Evolutionary conservation across 2,888 invertebrate genomes (phyloP), one percentile per base, ranked within the genome.

Genomic region (Drosophila macrospina): DNA sequence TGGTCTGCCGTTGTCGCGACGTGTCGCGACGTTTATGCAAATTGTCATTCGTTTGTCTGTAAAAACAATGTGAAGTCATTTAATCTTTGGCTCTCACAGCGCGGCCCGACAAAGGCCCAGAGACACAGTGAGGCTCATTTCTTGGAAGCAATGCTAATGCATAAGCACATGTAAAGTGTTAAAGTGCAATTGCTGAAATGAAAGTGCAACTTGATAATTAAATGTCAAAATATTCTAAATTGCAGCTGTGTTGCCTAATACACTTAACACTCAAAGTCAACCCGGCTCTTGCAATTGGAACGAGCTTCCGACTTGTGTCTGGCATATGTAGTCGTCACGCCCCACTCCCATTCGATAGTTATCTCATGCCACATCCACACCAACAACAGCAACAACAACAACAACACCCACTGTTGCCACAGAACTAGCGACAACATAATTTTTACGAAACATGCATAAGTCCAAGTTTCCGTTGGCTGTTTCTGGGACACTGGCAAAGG

Each of bases 391-490:
- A n/a, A n/a, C n/a, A n/a, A n/a, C n/a, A n/a, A n/a, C n/a, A n/a
- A n/a, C 45, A 45, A 60, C 50, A 39, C 30, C 57, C 28, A 36
- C 36, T 39, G 47, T 32, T n/a, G 51, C 52, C 51, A 10, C 30
- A 77, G 85, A 74, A 83, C 74, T 74, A 71, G 79, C 78, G 86
- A 89, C 90, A 89, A 89, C 89, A 89, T 88, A 88, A 89, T 88
- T 88, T 78, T 78, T 62, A 57, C 55, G 41, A 55, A 62, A 76
- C 90, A 88, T 89, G 88, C 89, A 64, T 82, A 61, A 66, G 41
- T 52, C 57, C 39, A 63, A 34, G 47, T 57, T 59, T 34, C 48
- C 67, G 56, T 36, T 54, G 13, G 34, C 28, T 42, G 44, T 37
- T 55, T 16, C 28, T 20, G 15, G 37, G 41, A 28, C 30, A 3